Evolutionary conservation across 2,888 invertebrate genomes (phyloP), one percentile per base, ranked within the genome.

Genomic region (Hypolimnas misippus): DNA sequence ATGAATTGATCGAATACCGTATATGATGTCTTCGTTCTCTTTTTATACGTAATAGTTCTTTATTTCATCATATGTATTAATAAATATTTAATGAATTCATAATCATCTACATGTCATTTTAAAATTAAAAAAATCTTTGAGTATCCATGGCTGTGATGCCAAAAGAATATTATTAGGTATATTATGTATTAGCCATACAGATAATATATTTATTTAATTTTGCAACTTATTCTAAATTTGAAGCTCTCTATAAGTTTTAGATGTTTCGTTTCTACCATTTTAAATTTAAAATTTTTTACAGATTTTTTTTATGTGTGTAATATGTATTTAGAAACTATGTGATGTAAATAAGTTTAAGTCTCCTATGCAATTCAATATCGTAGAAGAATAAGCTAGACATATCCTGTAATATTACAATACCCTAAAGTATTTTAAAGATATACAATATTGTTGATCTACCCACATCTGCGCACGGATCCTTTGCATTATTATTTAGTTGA

Each of bases 301-400:
- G n/a, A 7, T 29, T n/a, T 29, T n/a, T 25, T 10, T 19, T 0
- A 25, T 6, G n/a, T 14, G 19, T 21, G 42, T n/a, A 29, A 3
- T 21, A 12, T 21, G 21, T 46, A 21, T 46, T 25, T 16, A 2
- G 2, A 29, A 29, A 14, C 14, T 46, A 19, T 29, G 29, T 49
- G 6, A 14, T 21, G n/a, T 49, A 49, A 14, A 6, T 49, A 29
- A 25, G n/a, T n/a, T n/a, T 38, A 12, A 1, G 25, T 14, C 7
- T 29, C 25, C 14, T 29, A 49, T 14, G 12, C 21, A 14, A 25
- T 49, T 49, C 55, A 51, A 56, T 54, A 29, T 21, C 10, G 40
- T 56, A 51, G 35, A 31, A 38, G n/a, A 25, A 29, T 58, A 52
- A 21, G 14, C 12, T 42, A 44, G 42, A 58, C 58, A 58, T 58